Evolutionary conservation across 2,797 vertebrate species (phyloP).

Genomic region (Harpagifer antarcticus): DNA sequence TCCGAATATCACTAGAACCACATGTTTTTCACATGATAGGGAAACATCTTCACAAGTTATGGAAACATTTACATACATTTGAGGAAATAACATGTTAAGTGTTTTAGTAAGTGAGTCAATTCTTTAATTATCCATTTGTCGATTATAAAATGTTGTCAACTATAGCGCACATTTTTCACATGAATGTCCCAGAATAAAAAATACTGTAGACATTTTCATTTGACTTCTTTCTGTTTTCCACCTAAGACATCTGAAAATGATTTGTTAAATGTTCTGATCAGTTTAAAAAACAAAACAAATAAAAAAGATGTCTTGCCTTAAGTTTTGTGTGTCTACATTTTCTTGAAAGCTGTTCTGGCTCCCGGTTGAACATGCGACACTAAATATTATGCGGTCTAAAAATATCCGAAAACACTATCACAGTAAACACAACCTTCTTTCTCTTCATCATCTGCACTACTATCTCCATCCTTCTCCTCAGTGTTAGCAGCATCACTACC

Average conservation of each 20-base stretch:
- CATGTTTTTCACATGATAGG: too few species aligned
- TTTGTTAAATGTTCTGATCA: conserved; percentile 18
- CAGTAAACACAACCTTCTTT: neutral
- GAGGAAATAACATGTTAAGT: neutral
- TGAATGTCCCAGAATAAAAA: neutral
- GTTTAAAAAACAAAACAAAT: conserved; percentile 25
- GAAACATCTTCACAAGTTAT: too few species aligned
- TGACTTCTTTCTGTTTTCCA: neutral
- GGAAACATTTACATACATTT: neutral
- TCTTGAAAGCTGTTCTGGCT: conserved; percentile 9
- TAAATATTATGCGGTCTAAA: conserved; percentile 1
- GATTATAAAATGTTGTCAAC: conserved; percentile 10
- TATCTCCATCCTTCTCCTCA: neutral
- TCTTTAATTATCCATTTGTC: neutral
- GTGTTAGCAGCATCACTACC: neutral
- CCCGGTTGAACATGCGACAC: neutral
- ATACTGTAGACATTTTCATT: neutral
- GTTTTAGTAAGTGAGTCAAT: neutral
- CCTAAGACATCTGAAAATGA: neutral
- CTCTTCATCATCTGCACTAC: conserved; percentile 4
- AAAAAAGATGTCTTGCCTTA: conserved; percentile 7
- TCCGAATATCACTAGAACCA: neutral
- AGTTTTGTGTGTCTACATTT: conserved; percentile 29
- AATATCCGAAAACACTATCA: neutral
- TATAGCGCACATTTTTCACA: conserved; percentile 10